phyloP scores from a whole-genome alignment of 1,140 invertebrate species.

The Lepidurus couesii region DNA sequence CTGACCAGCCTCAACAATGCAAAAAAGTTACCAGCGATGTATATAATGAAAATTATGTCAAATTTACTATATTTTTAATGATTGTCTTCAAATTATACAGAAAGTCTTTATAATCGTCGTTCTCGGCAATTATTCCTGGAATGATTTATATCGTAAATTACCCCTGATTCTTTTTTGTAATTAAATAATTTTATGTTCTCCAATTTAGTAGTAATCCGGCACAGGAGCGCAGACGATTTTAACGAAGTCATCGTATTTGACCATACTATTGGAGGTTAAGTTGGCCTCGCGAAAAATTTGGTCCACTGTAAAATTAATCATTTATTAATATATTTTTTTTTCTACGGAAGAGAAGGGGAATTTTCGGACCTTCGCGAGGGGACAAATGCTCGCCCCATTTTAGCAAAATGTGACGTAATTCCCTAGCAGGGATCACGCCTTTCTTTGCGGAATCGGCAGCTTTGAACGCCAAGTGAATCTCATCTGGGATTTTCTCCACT shows the following conservation, averaged over 20 bases:
- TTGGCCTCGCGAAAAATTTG: conserved; percentile 90
- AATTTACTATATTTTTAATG: neutral
- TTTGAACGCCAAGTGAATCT: conserved; percentile 82
- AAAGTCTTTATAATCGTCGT: neutral
- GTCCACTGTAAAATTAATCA: conserved; percentile 60
- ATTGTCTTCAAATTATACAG: neutral
- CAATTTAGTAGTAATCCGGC: conserved; percentile 77
- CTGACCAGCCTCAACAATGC: neutral
- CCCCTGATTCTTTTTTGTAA: too few relatives aligned
- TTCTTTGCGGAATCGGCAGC: conserved; percentile 68
- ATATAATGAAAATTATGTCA: neutral
- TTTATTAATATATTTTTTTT: neutral
- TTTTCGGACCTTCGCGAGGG: conserved; percentile 67
- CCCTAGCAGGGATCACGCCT: conserved; percentile 71
- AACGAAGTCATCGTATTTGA: conserved; percentile 87
- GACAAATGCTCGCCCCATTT: conserved; percentile 87
- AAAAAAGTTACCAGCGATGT: neutral
- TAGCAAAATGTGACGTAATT: conserved; percentile 79
- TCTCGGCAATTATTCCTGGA: too few relatives aligned
- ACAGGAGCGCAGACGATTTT: conserved; percentile 89
- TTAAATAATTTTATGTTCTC: neutral
- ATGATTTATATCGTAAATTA: too few relatives aligned
- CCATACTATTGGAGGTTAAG: conserved; percentile 66
- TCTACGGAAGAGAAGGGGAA: conserved; percentile 24
- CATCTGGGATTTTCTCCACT: conserved; percentile 79